Evolutionary conservation across 1,140 invertebrate species (phyloP).

Genomic region (Helicorthomorpha holstii): DNA sequence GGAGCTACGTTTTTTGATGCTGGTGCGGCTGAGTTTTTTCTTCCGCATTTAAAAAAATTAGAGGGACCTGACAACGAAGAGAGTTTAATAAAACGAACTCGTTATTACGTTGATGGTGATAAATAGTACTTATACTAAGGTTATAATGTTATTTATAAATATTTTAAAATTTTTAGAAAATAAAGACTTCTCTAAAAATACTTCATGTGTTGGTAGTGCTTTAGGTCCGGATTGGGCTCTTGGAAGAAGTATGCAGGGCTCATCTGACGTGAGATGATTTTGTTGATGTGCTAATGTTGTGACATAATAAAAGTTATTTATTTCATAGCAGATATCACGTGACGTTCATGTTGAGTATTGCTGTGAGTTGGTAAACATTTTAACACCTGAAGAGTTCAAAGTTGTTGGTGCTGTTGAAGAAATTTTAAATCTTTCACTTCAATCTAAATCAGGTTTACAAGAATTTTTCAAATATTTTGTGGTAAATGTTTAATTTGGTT

Average conservation of each 20-base stretch:
- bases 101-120: neutral
- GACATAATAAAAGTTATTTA: slow-evolving; percentile 22
- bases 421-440: slow-evolving; percentile 1
- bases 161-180: too few species aligned
- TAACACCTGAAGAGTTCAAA: slow-evolving; percentile 17
- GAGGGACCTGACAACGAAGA: slow-evolving; percentile 9
- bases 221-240: slow-evolving; percentile 89
- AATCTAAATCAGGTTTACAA: neutral
- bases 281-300: neutral
- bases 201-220: slow-evolving; percentile 49
- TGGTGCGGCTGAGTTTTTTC: slow-evolving; percentile 88
- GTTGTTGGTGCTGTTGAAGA: slow-evolving; percentile 2
- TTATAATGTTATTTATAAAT: neutral
- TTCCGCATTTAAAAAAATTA: slow-evolving; percentile 27
- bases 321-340: slow-evolving; percentile 16
- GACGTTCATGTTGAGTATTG: slow-evolving; percentile 40
- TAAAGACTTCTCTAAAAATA: too few species aligned
- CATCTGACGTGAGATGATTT: slow-evolving; percentile 17
- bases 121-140: slow-evolving; percentile 1
- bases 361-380: slow-evolving; percentile 39
- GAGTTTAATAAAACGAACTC: neutral
- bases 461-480: neutral
- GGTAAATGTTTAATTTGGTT: neutral
- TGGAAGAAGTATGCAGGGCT: slow-evolving; percentile 43
- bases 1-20: slow-evolving; percentile 85